phyloP scores from a whole-genome alignment of 2,888 invertebrate species.

The Eustalomyia histrio region DNA sequence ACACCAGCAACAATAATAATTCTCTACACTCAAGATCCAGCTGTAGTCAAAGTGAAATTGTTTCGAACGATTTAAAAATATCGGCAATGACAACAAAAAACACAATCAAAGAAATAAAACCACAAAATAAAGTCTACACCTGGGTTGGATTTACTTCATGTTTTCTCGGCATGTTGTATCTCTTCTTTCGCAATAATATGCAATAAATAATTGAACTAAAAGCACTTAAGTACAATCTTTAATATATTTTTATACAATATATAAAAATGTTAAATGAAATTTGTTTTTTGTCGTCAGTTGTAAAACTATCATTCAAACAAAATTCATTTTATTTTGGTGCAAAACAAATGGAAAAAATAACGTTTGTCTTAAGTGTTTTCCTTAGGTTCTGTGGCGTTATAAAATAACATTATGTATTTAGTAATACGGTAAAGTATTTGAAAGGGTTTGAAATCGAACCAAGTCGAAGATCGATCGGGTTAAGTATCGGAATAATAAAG shows the following conservation, averaged over 20 bases:
- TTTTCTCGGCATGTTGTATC: slow-evolving; percentile 79
- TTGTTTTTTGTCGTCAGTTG: slow-evolving; percentile 46
- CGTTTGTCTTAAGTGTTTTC: slow-evolving; percentile 24
- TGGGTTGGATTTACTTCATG: slow-evolving; percentile 93
- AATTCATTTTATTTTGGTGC: slow-evolving; percentile 30
- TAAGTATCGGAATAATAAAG: background rate
- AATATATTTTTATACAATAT: slow-evolving; percentile 14
- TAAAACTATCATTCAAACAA: slow-evolving; percentile 42
- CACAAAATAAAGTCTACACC: slow-evolving; percentile 84
- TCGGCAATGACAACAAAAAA: slow-evolving; percentile 16
- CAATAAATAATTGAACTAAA: slow-evolving; percentile 48
- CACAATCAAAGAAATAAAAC: slow-evolving; percentile 55
- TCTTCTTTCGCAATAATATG: slow-evolving; percentile 62
- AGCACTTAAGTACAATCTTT: slow-evolving; percentile 55
- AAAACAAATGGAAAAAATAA: background rate
- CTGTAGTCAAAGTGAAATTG: slow-evolving; percentile 37
- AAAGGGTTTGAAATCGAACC: background rate
- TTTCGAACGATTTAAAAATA: slow-evolving; percentile 37
- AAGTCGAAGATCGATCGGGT: background rate
- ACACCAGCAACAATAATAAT: slow-evolving; percentile 15
- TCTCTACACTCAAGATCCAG: slow-evolving; percentile 26
- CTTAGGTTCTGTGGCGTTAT: background rate
- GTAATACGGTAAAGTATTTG: background rate
- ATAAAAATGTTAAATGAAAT: slow-evolving; percentile 49
- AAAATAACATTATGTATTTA: background rate